Conservation (phyloP, 2,113 vertebrate species). For the Butorides virescens region DNA sequence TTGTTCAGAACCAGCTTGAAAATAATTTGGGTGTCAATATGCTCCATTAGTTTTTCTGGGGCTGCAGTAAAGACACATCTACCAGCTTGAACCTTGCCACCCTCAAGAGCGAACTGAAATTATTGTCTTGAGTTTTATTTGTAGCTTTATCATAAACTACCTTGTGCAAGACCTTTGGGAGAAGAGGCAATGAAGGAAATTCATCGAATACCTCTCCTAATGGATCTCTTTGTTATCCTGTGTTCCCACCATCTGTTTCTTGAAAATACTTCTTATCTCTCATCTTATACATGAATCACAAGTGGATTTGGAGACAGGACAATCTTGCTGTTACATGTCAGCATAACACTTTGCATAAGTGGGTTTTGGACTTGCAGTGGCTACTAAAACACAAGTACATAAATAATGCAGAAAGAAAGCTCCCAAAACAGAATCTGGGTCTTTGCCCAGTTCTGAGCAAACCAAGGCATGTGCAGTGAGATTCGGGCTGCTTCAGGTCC, state of each 20-base stretch:
- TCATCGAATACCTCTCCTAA: neutral
- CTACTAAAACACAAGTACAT: neutral
- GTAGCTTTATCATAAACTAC: neutral
- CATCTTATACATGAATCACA: neutral
- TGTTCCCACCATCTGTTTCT: neutral
- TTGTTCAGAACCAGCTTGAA: neutral
- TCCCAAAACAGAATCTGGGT: neutral
- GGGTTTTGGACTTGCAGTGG: neutral
- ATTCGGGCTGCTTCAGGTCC: neutral
- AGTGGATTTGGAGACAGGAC: neutral
- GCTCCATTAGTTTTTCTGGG: neutral
- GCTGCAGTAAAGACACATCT: neutral
- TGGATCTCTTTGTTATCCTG: neutral
- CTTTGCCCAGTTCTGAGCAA: constrained; percentile 1
- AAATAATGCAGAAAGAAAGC: neutral
- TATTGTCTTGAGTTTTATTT: neutral
- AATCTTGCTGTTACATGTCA: neutral
- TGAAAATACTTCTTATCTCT: neutral
- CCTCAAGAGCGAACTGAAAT: neutral
- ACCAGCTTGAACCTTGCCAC: neutral
- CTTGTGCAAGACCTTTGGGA: neutral
- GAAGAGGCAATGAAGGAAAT: neutral
- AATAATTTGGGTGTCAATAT: neutral
- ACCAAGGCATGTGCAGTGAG: neutral
- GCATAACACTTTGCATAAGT: neutral